Percentiles rank a stretch among this genome's conserved stretches.
These are phyloP conservation scores for Drosophila trichaetosa DNA, from an alignment of 2,888 invertebrate species.

Conservation along the genomic window DNA sequence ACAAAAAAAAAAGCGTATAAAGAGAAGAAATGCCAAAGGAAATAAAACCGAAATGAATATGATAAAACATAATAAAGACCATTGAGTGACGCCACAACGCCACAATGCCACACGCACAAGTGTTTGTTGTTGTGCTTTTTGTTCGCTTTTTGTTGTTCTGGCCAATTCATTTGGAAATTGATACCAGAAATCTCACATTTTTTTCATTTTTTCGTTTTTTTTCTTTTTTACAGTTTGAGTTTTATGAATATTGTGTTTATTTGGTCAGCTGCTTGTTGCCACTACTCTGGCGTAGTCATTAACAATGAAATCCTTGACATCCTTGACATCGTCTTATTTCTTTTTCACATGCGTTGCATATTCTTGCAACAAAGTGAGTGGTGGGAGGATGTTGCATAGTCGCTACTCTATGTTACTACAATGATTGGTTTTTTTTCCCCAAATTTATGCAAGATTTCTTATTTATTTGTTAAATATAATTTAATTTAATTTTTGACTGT, in stretches of 20 bases:
- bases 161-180: conserved; percentile 36
- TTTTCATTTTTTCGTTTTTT: neutral
- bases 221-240: neutral
- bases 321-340: neutral
- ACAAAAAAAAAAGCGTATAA: neutral
- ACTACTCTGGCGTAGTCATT: neutral
- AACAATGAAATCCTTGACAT: neutral
- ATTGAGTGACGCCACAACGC: conserved; percentile 47
- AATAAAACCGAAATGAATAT: conserved; percentile 53
- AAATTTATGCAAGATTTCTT: too few relatives aligned
- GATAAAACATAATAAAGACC: conserved; percentile 26
- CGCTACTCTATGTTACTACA: neutral
- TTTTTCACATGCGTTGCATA: neutral
- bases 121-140: conserved; percentile 18
- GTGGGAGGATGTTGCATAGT: accelerated
- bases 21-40: conserved; percentile 23
- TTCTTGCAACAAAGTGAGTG: too few relatives aligned
- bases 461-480: too few relatives aligned
- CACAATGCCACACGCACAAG: conserved; percentile 34
- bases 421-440: too few relatives aligned
- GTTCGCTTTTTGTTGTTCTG: conserved; percentile 13
- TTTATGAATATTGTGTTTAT: conserved; percentile 16
- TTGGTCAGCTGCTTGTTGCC: conserved; percentile 23
- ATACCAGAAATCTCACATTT: conserved; percentile 30
- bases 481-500: too few relatives aligned